Conservation (phyloP, 2,113 vertebrate species). For the Triplophysa siluroides region DNA sequence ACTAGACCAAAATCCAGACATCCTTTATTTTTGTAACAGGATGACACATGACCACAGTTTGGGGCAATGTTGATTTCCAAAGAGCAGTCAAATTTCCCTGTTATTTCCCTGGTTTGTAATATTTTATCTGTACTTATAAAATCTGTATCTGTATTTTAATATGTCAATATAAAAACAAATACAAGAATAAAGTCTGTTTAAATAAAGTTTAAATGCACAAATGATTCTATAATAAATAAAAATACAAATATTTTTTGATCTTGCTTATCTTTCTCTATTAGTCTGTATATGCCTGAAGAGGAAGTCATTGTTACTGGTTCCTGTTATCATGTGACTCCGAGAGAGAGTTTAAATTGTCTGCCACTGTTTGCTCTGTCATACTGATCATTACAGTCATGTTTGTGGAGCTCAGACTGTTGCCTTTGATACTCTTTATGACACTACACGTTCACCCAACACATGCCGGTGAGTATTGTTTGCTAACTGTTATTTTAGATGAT, state of each 20-base stretch:
- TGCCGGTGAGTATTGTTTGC: conserved; percentile 11
- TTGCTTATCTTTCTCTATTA: background rate
- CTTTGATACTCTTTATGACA: background rate
- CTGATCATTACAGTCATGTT: conserved; percentile 2
- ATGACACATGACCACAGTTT: background rate
- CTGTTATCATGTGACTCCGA: background rate
- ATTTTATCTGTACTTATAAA: background rate
- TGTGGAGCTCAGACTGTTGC: background rate
- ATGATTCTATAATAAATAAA: too few species aligned
- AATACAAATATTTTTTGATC: too few species aligned
- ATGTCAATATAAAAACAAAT: background rate
- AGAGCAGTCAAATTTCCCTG: background rate
- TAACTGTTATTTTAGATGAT: background rate
- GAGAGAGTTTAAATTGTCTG: background rate
- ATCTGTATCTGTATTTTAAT: too few species aligned
- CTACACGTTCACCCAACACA: background rate
- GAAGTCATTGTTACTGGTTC: conserved; percentile 7
- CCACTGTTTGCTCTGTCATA: background rate
- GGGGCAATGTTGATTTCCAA: background rate
- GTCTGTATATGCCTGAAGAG: background rate
- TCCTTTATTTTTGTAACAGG: background rate
- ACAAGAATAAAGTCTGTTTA: background rate
- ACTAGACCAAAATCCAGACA: too few species aligned
- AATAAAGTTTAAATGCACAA: too few species aligned
- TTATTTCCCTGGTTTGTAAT: background rate